Conservation (phyloP, 2,888 invertebrate species). For the Pinctada fucata region DNA sequence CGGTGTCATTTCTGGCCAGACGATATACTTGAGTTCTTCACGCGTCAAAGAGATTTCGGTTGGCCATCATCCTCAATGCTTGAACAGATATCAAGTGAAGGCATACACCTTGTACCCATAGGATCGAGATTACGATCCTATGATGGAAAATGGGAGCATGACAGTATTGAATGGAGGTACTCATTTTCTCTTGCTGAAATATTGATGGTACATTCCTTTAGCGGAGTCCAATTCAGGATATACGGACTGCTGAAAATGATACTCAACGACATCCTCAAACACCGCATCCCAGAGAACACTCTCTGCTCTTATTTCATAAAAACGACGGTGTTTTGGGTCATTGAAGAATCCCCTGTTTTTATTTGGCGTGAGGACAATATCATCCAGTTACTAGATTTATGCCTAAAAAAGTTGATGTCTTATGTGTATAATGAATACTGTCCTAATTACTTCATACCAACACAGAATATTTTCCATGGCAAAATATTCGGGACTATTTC, state of each 20-base stretch:
- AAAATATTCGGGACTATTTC: neutral
- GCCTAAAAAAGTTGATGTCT: neutral
- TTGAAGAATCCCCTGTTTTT: neutral
- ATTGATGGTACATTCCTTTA: constrained; percentile 3
- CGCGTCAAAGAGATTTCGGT: neutral
- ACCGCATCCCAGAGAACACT: constrained; percentile 1
- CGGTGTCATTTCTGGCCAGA: constrained; percentile 14
- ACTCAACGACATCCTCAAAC: constrained; percentile 10
- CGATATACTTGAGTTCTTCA: constrained; percentile 2
- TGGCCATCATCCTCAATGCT: constrained; percentile 12
- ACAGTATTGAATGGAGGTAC: constrained; percentile 8
- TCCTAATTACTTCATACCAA: constrained; percentile 19
- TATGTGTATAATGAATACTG: neutral
- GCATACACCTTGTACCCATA: constrained; percentile 9
- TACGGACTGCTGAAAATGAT: constrained; percentile 19
- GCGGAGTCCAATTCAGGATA: neutral
- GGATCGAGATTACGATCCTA: neutral
- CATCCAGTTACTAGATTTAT: neutral
- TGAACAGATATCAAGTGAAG: neutral
- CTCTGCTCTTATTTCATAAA: constrained; percentile 23
- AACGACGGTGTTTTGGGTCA: constrained; percentile 11
- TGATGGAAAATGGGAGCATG: neutral
- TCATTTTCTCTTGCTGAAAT: constrained; percentile 6
- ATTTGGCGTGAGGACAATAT: constrained; percentile 3
- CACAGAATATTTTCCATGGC: constrained; percentile 8